Percentiles rank a stretch among this genome's conserved stretches.
phyloP scores from a whole-genome alignment of 1,140 invertebrate genomes.

The Capitella teleta region DNA sequence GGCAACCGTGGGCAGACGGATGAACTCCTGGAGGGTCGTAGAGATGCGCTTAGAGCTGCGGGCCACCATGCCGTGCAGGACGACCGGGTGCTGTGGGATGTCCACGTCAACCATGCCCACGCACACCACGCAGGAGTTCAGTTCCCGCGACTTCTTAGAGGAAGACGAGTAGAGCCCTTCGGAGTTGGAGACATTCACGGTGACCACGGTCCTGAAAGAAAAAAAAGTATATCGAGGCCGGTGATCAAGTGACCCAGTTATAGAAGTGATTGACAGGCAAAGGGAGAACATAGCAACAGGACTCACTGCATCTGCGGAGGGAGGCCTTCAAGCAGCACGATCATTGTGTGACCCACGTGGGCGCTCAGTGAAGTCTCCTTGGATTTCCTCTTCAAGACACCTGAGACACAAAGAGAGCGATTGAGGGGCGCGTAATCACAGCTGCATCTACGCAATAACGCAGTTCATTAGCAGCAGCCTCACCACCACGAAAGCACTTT shows the following conservation, averaged over 20 bases:
- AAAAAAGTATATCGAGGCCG: too few species aligned
- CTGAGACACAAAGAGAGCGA: too few species aligned
- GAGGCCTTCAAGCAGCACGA: conserved; percentile 78
- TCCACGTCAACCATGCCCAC: conserved; percentile 82
- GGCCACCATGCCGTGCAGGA: conserved; percentile 92
- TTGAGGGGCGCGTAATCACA: too few species aligned
- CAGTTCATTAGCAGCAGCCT: too few species aligned
- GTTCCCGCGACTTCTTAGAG: conserved; percentile 57
- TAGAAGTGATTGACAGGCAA: not conserved
- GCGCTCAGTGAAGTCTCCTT: conserved; percentile 79
- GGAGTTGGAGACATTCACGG: conserved; percentile 81
- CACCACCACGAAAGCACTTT: too few species aligned
- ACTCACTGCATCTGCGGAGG: conserved; percentile 76
- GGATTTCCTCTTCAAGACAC: conserved; percentile 41
- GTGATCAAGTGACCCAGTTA: not conserved
- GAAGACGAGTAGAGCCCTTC: conserved; percentile 73
- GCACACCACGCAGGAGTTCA: conserved; percentile 74
- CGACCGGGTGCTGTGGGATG: conserved; percentile 92
- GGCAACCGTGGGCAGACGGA: not conserved
- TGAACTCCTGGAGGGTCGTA: conserved; percentile 35
- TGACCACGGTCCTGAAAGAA: conserved; percentile 70
- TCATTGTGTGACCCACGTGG: conserved; percentile 81
- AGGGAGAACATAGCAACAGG: not conserved
- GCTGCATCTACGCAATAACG: too few species aligned
- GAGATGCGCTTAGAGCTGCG: conserved; percentile 76